Percentiles rank a stretch among this genome's conserved stretches.
phyloP scores from a whole-genome alignment of 2,888 invertebrate species.

The Nyleta sp. region DNA sequence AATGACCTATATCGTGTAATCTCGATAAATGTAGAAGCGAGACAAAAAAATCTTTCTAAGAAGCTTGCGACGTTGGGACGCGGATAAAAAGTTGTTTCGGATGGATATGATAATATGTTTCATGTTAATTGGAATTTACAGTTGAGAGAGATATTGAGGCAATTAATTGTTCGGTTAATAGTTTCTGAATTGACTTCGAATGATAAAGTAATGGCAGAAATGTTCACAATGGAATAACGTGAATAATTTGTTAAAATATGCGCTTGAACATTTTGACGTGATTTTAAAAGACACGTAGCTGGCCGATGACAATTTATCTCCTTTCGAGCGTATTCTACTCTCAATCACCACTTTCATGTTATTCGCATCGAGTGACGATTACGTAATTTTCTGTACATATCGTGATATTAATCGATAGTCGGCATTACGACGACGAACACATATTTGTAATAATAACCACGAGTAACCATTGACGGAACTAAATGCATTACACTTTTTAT shows the following conservation, averaged over 20 bases:
- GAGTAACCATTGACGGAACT: constrained; percentile 5
- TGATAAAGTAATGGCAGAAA: no score
- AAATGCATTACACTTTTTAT: background rate
- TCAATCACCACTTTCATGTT: constrained; percentile 19
- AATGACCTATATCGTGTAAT: no score
- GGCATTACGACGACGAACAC: background rate
- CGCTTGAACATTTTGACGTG: background rate
- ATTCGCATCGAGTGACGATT: constrained; percentile 16
- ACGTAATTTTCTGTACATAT: constrained; percentile 38
- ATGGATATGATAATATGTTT: no score
- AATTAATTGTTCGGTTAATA: no score
- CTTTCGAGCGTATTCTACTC: constrained; percentile 7
- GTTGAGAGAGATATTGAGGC: no score
- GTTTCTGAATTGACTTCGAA: no score
- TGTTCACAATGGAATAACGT: background rate
- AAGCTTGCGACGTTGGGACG: no score
- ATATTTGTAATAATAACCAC: constrained; percentile 23
- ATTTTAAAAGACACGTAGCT: background rate
- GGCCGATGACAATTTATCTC: background rate
- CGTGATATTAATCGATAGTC: constrained; percentile 21
- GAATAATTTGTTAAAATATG: background rate
- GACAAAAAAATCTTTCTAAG: no score
- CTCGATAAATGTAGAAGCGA: no score
- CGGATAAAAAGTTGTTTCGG: no score
- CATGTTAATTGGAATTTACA: no score